phyloP scores from a whole-genome alignment of 1,140 invertebrate genomes.

The Diachasma alloeum region DNA sequence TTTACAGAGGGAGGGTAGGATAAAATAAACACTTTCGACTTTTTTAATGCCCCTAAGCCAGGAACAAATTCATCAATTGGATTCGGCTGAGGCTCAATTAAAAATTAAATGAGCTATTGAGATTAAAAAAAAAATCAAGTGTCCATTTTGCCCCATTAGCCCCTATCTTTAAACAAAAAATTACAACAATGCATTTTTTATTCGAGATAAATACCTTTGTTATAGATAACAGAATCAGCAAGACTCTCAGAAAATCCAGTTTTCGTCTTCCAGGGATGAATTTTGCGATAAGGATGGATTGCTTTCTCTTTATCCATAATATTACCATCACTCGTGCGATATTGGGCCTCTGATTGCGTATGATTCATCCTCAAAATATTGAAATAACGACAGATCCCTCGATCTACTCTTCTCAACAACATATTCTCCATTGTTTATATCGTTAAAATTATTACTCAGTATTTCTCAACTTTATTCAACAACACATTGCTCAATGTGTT shows the following conservation, averaged over 20 bases:
- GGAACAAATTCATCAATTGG: too few relatives aligned
- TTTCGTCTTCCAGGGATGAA: conserved; percentile 55
- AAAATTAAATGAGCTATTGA: too few relatives aligned
- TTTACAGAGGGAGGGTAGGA: too few relatives aligned
- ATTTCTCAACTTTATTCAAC: neutral
- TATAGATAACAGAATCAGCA: conserved; percentile 45
- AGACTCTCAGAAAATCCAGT: conserved; percentile 40
- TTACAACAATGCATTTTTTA: too few relatives aligned
- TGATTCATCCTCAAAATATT: conserved; percentile 7
- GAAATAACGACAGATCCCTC: neutral
- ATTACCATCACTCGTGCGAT: conserved; percentile 3
- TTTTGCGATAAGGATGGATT: conserved; percentile 44
- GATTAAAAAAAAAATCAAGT: too few relatives aligned
- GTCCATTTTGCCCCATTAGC: too few relatives aligned
- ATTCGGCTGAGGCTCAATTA: too few relatives aligned
- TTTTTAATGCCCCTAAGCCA: too few relatives aligned
- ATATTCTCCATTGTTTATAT: conserved; percentile 15
- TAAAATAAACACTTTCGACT: too few relatives aligned
- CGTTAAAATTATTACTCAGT: too few relatives aligned
- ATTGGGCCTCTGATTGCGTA: neutral
- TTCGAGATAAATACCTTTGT: conserved; percentile 37
- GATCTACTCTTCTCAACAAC: conserved; percentile 3
- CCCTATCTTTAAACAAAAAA: too few relatives aligned
- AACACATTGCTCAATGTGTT: too few relatives aligned
- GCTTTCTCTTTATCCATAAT: conserved; percentile 14